Evolutionary conservation across 2,888 invertebrate species (phyloP).

Genomic region (Neuroscelio doddi): DNA sequence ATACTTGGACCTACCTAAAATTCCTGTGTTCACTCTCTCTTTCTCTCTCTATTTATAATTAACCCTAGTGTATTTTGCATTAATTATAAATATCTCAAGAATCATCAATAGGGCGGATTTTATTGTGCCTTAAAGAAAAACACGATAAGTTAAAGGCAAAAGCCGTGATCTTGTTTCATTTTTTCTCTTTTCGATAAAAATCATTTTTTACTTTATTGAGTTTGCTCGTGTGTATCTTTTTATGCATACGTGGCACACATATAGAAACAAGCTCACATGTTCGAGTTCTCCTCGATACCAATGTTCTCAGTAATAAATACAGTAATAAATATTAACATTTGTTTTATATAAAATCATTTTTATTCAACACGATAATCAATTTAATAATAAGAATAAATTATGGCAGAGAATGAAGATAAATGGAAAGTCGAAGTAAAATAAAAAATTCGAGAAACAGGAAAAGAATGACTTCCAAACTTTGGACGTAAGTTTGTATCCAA

Average conservation of each 20-base stretch:
- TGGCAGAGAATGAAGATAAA: constrained; percentile 1
- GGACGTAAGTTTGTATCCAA: constrained; percentile 50
- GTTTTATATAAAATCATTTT: constrained; percentile 2
- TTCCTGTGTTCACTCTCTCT: constrained; percentile 20
- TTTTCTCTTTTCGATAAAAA: constrained; percentile 10
- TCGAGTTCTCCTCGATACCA: constrained; percentile 11
- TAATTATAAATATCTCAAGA: constrained; percentile 60
- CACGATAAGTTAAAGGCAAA: constrained; percentile 33
- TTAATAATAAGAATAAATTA: constrained; percentile 36
- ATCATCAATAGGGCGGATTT: constrained; percentile 61
- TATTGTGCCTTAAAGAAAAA: constrained; percentile 42
- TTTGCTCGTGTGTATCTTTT: constrained; percentile 29
- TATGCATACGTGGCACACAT: too few species aligned
- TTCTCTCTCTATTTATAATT: constrained; percentile 38
- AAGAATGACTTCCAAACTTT: constrained; percentile 49
- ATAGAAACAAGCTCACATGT: constrained; percentile 22
- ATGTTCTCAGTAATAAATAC: constrained; percentile 28
- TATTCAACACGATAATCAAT: constrained; percentile 3
- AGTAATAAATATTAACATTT: constrained; percentile 25
- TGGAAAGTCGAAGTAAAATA: too few species aligned
- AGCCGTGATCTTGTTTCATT: constrained; percentile 20
- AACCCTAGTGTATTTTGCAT: constrained; percentile 51
- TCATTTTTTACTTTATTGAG: constrained; percentile 29
- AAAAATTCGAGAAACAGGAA: background rate
- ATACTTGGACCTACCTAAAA: constrained; percentile 50